These are phyloP conservation scores for Drosophila pseudoananassae DNA, from an alignment of 1,140 invertebrate species.

Conservation along the genomic window DNA sequence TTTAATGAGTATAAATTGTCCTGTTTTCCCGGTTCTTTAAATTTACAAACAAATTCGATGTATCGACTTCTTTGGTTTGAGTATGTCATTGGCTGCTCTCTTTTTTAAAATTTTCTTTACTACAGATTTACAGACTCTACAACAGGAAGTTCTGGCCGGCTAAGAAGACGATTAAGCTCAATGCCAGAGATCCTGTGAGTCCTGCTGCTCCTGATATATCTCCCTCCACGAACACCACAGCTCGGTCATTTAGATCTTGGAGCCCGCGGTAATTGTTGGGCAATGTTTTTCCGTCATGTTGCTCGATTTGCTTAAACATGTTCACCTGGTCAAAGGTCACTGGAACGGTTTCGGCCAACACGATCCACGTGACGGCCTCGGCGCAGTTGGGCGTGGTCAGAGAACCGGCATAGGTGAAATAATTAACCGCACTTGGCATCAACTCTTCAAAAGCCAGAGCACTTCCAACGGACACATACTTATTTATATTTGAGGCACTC, in stretches of 20 bases:
- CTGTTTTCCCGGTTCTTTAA: constrained; percentile 27
- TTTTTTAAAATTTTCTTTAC: not conserved
- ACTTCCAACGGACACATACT: constrained; percentile 84
- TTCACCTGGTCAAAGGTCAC: constrained; percentile 86
- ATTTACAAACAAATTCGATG: constrained; percentile 53
- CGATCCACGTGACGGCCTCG: constrained; percentile 90
- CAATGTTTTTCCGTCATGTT: constrained; percentile 74
- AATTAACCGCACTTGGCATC: constrained; percentile 86
- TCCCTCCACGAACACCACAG: constrained; percentile 63
- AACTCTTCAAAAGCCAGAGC: constrained; percentile 84
- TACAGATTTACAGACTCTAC: constrained; percentile 11
- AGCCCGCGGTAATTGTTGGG: constrained; percentile 84
- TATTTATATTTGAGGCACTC: constrained; percentile 84
- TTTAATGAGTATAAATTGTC: constrained; percentile 70
- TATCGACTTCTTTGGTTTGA: constrained; percentile 63
- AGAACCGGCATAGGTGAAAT: constrained; percentile 90
- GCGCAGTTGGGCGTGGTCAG: constrained; percentile 90
- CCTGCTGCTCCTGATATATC: constrained; percentile 16
- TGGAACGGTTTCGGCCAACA: constrained; percentile 87
- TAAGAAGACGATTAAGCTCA: constrained; percentile 30
- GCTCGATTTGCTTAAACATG: constrained; percentile 83
- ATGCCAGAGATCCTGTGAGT: constrained; percentile 4
- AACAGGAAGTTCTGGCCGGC: constrained; percentile 44
- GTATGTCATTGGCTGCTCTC: constrained; percentile 45
- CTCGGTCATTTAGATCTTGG: constrained; percentile 82